Evolutionary conservation across 30 jellyfish, hydroid and myxozoan species (phyloP).

Genomic region (Hydractinia echinata): DNA sequence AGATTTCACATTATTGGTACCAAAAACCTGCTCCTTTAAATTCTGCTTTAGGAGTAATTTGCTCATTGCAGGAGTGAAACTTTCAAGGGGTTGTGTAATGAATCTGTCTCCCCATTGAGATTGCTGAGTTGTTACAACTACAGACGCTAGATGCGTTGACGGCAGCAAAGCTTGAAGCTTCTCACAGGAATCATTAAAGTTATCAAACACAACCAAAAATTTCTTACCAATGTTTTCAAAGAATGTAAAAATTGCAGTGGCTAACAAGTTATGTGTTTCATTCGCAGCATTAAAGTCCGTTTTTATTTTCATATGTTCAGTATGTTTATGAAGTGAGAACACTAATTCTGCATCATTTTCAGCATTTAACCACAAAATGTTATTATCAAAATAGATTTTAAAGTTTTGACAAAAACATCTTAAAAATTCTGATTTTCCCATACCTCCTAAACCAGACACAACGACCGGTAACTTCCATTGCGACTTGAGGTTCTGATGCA

Average conservation of each 20-base stretch:
- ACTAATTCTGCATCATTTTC: slow-evolving; percentile 28
- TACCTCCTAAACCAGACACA: slow-evolving; percentile 54
- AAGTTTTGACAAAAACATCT: slow-evolving; percentile 26
- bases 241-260: slow-evolving; percentile 18
- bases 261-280: not conserved
- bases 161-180: slow-evolving; percentile 16
- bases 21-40: slow-evolving; percentile 8
- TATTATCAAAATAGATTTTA: slow-evolving; percentile 23
- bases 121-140: slow-evolving; percentile 36
- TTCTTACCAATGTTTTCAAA: slow-evolving; percentile 20
- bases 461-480: slow-evolving; percentile 1
- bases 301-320: slow-evolving; percentile 34
- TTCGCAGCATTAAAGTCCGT: not conserved
- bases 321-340: slow-evolving; percentile 25
- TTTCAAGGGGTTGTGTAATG: slow-evolving; percentile 16
- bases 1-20: not conserved
- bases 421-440: slow-evolving; percentile 47
- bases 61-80: not conserved
- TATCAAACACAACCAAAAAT: slow-evolving; percentile 43
- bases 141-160: slow-evolving; percentile 16
- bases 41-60: slow-evolving; percentile 22
- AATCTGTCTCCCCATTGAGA: slow-evolving; percentile 46
- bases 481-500: too few species aligned
- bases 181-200: slow-evolving; percentile 30
- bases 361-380: slow-evolving; percentile 50